Base-by-base conservation (phyloP, 2,113 vertebrate species). In the Trogon melanurus region DNA sequence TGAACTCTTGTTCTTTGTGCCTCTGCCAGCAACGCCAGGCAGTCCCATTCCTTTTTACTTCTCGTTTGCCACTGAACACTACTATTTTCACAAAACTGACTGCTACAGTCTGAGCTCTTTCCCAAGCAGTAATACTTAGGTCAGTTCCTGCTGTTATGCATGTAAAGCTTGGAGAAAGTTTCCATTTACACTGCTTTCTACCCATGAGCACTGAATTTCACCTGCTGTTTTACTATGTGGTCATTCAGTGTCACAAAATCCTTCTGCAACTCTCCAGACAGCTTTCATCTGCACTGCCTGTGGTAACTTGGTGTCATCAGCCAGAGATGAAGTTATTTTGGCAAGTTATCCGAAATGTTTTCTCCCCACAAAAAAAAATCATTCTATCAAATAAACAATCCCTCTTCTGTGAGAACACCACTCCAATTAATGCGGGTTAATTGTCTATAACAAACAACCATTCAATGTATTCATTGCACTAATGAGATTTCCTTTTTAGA, bases 381-480 rank as follows among this genome's bases (percentile, higher is more conserved):
- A 54, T 69, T 87, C 79, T 96, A 56, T 83, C 83, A 89, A 84
- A 87, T 79, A 87, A 96, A 94, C 85, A 96, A 72, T 85, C 61
- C 61, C 41, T 91, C 88, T 66, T 89, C 88, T 92, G 73, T 94
- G 95, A 95, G 45, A 78, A 85, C 92, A 75, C 76, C 93, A 89
- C 88, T 96, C 73, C 80, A 94, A 92, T 93, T 96, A 96, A 96
- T 87, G 84, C 80, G 87, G 54, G 91, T 91, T 94, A 96, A 91
- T 95, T 96, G 92, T 91, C 91, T 95, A 91, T 92, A 94, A 93
- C 91, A 96, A 96, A 87, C 94, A 93, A 76, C 76, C 48, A 94
- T 96, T 89, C 73, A 32, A 45, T 82, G 86, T 69, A 94, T 95
- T 96, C 93, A 96, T 96, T 94, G 91, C 54, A 92, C 85, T 96